Evolutionary conservation across 2,113 vertebrate species (phyloP), one percentile per base, ranked within the genome.

Genomic region (Camelus bactrianus): DNA sequence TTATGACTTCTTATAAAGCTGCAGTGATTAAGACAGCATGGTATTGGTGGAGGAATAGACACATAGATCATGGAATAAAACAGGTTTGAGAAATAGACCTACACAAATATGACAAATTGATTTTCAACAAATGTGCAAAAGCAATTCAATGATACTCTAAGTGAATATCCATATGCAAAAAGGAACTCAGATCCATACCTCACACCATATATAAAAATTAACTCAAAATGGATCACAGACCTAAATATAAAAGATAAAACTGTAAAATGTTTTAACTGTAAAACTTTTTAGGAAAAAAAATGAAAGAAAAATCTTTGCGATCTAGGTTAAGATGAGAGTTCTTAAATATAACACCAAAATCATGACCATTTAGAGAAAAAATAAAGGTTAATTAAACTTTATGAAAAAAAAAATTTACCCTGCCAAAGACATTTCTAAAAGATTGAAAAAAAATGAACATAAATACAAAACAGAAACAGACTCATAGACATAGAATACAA

Each of bases 401-500:
- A 92, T 87, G 42, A 95, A 97, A 82, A 89, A 38, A 89, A 91
- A 89, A 3, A 12, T 64, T 92, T 72, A 69, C 28, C 85, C 52
- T 87, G 8, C 4, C 35, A 90, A 91, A 56, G n/a, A 9, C 10
- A 92, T 20, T 92, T 24, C 42, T 89, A 46, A 81, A 91, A 92
- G 24, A 54, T 28, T 69, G 28, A 67, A 77, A 93, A 42, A 42
- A 42, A 42, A 42, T 42, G 38, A 42, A 42, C 38, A 42, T 42
- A 42, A 42, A 42, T 42, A 42, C 38, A 42, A 42, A 42, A 42
- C 38, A 42, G 38, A 42, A 42, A 42, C 38, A 42, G 38, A 42
- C 38, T 42, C 38, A 42, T 42, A 42, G 38, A 42, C 38, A 42
- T 42, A 42, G 38, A 42, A 42, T 42, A 42, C 38, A 42, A 42